Evolutionary conservation across 2,113 vertebrate species (phyloP).

Genomic region (Notarius quadriscutis): DNA sequence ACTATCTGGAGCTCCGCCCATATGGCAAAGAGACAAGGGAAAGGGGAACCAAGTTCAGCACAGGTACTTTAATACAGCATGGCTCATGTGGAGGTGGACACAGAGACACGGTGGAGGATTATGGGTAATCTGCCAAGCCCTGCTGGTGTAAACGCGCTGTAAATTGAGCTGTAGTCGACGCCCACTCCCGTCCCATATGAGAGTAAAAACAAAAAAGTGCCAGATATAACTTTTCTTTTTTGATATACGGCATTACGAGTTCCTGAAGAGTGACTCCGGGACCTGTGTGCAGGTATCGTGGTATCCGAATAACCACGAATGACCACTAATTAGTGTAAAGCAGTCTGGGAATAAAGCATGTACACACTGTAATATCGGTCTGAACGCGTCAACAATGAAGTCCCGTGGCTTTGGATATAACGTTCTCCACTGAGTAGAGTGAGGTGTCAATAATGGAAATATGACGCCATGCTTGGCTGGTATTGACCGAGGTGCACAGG

Average conservation of each 20-base stretch:
- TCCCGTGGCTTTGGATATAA: neutral
- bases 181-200: neutral
- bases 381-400: neutral
- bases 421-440: constrained; percentile 2
- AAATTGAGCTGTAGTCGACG: neutral
- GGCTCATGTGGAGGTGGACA: neutral
- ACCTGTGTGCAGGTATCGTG: neutral
- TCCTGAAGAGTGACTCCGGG: neutral
- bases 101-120: neutral
- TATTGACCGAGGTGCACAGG: constrained; percentile 41
- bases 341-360: neutral
- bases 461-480: constrained; percentile 16
- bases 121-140: neutral
- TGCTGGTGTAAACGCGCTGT: neutral
- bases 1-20: neutral
- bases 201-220: neutral
- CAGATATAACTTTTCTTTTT: neutral
- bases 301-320: neutral
- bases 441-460: constrained; percentile 55
- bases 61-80: neutral
- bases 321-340: neutral
- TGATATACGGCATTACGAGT: neutral
- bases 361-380: neutral
- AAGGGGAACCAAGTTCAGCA: too few relatives aligned
- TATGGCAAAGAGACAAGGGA: neutral